Evolutionary conservation across 1,140 invertebrate species (phyloP), one percentile per base, ranked within the genome.

Genomic region (Lasaia peninsularis): DNA sequence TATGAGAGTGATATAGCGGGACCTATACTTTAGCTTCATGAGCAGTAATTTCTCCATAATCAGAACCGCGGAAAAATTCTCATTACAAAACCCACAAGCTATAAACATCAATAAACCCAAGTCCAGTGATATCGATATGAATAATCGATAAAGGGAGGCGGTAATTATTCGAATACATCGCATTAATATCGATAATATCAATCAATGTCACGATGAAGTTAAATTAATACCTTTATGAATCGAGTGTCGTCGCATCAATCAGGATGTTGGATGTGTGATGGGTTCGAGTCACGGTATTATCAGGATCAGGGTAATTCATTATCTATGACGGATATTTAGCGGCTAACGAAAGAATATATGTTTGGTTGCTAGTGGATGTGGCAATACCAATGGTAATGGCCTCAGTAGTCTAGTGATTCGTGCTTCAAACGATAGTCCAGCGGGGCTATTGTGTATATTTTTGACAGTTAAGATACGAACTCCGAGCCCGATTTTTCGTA

Each of bases 191-290:
- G 71, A 76, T 79, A 82, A 78, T 78, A 85, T 85, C 79, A 74
- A 85, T 85, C 81, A 85, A 82, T 65, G 81, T 85, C 81, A 73
- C 63, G 61, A 56, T 58, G 60, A 76, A 83, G 75, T 85, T 82
- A 79, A 82, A 85, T 85, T 80, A 82, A 85, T 85, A 85, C 79
- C 71, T 77, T 78, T 77, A 77, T 76, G 79, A 81, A 80, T 78
- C 70, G 72, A 65, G 71, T 79, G 74, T 82, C 78, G 72, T 70
- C 74, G 62, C 68, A 80, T 78, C 78, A 75, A 74, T 79, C 78
- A 65, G 62, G 49, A 56, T 67, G 62, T 58, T 33, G 76, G 79
- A 85, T 82, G 72, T 63, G 61, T 67, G 62, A 62, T 52, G 59
- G 60, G 54, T 35, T 44, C 49, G 61, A 66, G 69, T 69, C 72